These are phyloP conservation scores for Colletes collaris DNA, from an alignment of 2,888 invertebrate genomes.

Conservation along the genomic window DNA sequence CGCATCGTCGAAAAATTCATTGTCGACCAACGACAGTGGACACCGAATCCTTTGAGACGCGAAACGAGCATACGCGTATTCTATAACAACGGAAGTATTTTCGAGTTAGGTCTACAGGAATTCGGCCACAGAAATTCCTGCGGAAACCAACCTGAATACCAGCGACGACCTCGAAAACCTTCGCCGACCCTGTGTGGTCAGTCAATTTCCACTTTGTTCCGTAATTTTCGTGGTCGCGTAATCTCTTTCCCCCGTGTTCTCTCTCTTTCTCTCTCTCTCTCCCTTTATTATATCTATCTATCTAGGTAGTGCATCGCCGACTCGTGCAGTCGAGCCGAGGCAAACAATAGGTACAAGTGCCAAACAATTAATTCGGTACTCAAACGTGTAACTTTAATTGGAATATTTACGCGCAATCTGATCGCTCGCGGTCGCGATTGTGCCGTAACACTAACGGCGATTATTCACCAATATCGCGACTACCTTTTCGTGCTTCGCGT, in stretches of 20 bases:
- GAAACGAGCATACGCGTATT: slow-evolving; percentile 32
- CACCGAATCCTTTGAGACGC: slow-evolving; percentile 60
- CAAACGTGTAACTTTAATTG: neutral
- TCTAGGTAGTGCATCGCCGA: no score
- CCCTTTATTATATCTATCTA: neutral
- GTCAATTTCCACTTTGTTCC: slow-evolving; percentile 69
- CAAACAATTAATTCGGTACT: neutral
- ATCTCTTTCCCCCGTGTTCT: neutral
- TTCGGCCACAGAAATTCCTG: slow-evolving; percentile 71
- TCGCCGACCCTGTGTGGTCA: slow-evolving; percentile 57
- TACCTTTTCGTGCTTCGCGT: slow-evolving; percentile 43
- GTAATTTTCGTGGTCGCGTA: slow-evolving; percentile 25
- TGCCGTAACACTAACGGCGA: slow-evolving; percentile 29
- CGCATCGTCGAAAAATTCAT: neutral
- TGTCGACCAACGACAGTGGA: neutral
- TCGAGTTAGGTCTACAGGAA: slow-evolving; percentile 67
- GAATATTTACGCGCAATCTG: slow-evolving; percentile 21
- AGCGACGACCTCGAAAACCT: slow-evolving; percentile 73
- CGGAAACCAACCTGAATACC: slow-evolving; percentile 72
- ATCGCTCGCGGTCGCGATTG: slow-evolving; percentile 3
- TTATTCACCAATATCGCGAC: slow-evolving; percentile 34
- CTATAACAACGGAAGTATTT: slow-evolving; percentile 66
- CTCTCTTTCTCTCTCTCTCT: neutral
- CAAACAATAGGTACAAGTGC: neutral
- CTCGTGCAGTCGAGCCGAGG: neutral